Base-by-base conservation (phyloP, 2,888 invertebrate genomes). In the Dexiosoma caninum region DNA sequence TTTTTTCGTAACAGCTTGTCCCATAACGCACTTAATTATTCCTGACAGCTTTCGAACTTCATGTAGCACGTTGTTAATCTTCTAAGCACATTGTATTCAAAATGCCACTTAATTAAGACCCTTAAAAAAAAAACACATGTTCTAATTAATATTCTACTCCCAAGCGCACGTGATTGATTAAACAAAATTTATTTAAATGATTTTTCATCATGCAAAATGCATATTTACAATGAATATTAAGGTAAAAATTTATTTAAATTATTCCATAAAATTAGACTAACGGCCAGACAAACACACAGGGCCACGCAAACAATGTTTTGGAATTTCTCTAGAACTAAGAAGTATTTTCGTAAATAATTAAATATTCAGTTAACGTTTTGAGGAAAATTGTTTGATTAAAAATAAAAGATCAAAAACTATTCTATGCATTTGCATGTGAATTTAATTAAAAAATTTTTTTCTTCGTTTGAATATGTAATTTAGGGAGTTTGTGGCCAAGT, bases 81-180 rank as follows among this genome's bases (percentile, higher is more conserved):
- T 35, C 14, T 30, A 5, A 44, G 12, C 10, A 23, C n/a, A 14
- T 55, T 57, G 30, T 2, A 27, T 49, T 19, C 16, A 40, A 49
- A 57, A 40, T 32, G 40, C 1, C 5, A 51, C 44, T 37, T 44
- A 55, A 64, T 75, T 66, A 66, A 42, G 42, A 66, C 66, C 66
- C 66, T 23, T 35, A 1, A 19, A n/a, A n/a, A n/a, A n/a, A n/a
- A n/a, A 75, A 49, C 49, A 49, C 23, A 49, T 66, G 40, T 14
- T 40, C 74, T 57, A 66, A 74, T 74, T 66, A 75, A 75, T 66
- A 75, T 75, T 46, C 66, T 46, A 75, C 44, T 49, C 66, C 21
- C 57, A 66, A 53, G 14, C 8, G 46, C 49, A 16, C 23, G n/a
- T 21, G 14, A 35, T 37, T 74, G 66, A 57, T 66, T 16, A 46